phyloP scores from a whole-genome alignment of 2,888 invertebrate genomes.

The Molorchus minor region DNA sequence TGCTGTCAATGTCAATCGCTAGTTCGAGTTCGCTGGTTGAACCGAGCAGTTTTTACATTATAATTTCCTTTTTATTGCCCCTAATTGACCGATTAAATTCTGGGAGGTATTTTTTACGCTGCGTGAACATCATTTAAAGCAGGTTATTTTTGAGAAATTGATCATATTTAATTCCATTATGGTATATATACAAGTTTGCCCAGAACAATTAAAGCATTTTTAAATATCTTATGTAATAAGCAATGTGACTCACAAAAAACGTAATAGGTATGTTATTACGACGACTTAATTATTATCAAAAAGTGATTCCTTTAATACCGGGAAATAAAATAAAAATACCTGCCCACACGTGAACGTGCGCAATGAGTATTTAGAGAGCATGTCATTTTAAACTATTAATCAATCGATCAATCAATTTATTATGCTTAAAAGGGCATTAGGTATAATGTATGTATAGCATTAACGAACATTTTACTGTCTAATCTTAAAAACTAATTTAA shows the following conservation, averaged over 20 bases:
- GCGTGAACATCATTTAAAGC: constrained; percentile 34
- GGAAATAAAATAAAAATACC: no score
- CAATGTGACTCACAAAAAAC: constrained; percentile 39
- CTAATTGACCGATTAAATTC: constrained; percentile 54
- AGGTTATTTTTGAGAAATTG: constrained; percentile 43
- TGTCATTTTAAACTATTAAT: no score
- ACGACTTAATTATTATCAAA: neutral
- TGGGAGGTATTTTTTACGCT: constrained; percentile 53
- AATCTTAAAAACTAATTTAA: no score
- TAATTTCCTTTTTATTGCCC: constrained; percentile 47
- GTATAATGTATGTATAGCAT: no score
- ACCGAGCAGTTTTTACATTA: constrained; percentile 37
- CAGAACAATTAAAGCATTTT: constrained; percentile 39
- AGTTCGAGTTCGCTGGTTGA: constrained; percentile 3
- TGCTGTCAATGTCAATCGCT: constrained; percentile 10
- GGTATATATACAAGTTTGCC: constrained; percentile 29
- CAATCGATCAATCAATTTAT: no score
- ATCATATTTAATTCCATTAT: constrained; percentile 47
- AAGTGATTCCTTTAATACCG: no score
- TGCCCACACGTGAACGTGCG: no score
- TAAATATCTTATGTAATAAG: constrained; percentile 38
- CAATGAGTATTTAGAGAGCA: no score
- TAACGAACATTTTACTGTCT: no score
- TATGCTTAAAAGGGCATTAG: no score
- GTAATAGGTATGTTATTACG: constrained; percentile 1